Percentiles rank a stretch among this genome's conserved stretches.
Conservation (phyloP, 2,888 invertebrate species). For the Phyllotreta striolata region DNA sequence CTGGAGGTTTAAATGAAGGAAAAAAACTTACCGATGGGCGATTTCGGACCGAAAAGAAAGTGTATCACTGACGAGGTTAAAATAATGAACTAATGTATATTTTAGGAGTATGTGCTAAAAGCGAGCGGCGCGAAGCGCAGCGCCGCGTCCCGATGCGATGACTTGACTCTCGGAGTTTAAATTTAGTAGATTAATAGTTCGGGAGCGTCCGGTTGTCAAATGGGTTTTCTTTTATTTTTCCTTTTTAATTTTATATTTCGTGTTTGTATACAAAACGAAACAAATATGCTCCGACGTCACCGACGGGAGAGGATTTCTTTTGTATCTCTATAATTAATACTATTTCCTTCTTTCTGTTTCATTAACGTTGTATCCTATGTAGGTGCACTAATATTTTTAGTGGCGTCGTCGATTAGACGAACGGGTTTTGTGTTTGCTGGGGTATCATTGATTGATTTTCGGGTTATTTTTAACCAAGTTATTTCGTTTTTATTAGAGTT, state of each 20-base stretch:
- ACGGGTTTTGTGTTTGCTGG: conserved; percentile 9
- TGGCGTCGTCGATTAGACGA: not conserved
- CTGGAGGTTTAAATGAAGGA: too few species aligned
- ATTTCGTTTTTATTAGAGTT: too few species aligned
- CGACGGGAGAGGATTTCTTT: conserved; percentile 12
- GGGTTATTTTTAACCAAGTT: conserved; percentile 14
- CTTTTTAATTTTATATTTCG: conserved; percentile 17
- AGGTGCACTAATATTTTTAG: conserved; percentile 7
- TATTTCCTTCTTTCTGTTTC: conserved; percentile 20
- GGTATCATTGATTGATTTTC: conserved; percentile 11
- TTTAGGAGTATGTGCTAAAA: conserved; percentile 45
- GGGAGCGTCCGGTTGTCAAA: conserved; percentile 58
- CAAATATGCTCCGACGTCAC: conserved; percentile 26
- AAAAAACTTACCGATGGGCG: conserved; percentile 33
- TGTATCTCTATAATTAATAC: conserved; percentile 2
- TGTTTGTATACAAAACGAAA: conserved; percentile 49
- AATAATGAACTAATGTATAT: conserved; percentile 46
- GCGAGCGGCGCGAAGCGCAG: conserved; percentile 39
- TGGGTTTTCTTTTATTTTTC: conserved; percentile 47
- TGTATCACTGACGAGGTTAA: conserved; percentile 38
- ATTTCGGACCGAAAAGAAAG: conserved; percentile 32
- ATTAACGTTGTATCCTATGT: not conserved
- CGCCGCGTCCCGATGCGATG: conserved; percentile 51
- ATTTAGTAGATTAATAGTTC: conserved; percentile 55
- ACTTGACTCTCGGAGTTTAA: conserved; percentile 49